Evolutionary conservation across 2,797 vertebrate species (phyloP).

Genomic region (Poliocrania exsul): DNA sequence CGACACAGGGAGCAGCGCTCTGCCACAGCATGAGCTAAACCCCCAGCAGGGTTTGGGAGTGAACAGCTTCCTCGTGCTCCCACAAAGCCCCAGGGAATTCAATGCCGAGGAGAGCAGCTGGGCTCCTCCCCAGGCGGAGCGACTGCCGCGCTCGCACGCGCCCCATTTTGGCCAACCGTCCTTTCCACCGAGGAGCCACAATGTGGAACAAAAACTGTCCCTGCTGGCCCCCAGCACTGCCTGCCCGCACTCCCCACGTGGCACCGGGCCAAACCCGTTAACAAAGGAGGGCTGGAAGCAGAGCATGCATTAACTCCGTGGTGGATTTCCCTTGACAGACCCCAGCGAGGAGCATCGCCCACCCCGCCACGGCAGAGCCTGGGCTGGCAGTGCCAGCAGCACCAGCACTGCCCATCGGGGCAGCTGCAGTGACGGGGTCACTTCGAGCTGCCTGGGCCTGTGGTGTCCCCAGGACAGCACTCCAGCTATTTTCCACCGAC

Average conservation of each 20-base stretch:
- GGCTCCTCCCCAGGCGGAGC: not conserved
- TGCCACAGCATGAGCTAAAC: not conserved
- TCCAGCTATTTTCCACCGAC: not conserved
- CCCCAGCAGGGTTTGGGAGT: not conserved
- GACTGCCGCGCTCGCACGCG: not conserved
- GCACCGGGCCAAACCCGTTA: not conserved
- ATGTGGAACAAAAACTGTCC: not conserved
- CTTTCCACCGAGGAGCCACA: not conserved
- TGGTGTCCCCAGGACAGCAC: not conserved
- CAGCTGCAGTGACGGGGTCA: not conserved
- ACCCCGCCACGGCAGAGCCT: fast-evolving
- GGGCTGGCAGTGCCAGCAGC: not conserved
- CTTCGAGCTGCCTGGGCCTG: fast-evolving
- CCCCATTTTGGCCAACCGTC: not conserved
- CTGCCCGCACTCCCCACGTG: not conserved
- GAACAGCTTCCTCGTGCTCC: not conserved
- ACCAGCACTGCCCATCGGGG: not conserved
- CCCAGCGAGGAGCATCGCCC: not conserved
- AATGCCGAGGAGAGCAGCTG: not conserved
- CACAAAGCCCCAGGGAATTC: not conserved
- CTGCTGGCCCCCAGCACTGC: not conserved
- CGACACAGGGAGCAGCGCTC: not conserved
- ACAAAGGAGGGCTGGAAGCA: not conserved
- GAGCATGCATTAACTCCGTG: not conserved
- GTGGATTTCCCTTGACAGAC: not conserved